phyloP scores from a whole-genome alignment of 2,888 invertebrate genomes.

The Crematogaster levior region DNA sequence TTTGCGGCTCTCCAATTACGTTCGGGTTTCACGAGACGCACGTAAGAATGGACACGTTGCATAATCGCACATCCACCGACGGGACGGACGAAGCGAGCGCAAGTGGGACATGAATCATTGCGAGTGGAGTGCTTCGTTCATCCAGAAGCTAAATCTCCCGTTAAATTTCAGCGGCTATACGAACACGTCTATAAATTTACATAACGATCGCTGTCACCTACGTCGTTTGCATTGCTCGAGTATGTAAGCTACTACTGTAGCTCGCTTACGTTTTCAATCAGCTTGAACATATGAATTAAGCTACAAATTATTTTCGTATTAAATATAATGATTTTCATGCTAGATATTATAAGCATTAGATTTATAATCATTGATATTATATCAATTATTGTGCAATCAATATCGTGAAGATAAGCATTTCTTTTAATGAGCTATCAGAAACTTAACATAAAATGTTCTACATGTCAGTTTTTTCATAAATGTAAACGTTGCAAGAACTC shows the following conservation, averaged over 20 bases:
- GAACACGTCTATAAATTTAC: constrained; percentile 49
- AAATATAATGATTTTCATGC: background rate
- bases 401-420: background rate
- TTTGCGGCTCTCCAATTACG: constrained; percentile 77
- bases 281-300: constrained; percentile 1
- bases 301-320: background rate
- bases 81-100: constrained; percentile 7
- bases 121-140: constrained; percentile 35
- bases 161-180: constrained; percentile 44
- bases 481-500: background rate
- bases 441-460: background rate
- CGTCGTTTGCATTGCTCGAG: constrained; percentile 30
- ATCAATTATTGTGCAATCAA: background rate
- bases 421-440: background rate
- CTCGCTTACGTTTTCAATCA: constrained; percentile 1
- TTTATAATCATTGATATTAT: background rate
- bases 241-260: background rate
- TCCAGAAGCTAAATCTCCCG: constrained; percentile 50
- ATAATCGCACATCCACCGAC: constrained; percentile 10
- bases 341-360: background rate
- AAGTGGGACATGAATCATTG: constrained; percentile 50
- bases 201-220: constrained; percentile 46
- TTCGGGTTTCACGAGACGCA: constrained; percentile 69
- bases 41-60: constrained; percentile 50
- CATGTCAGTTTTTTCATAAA: background rate